Conservation (phyloP, 2,797 vertebrate species). For the Apogon hyalosoma region DNA sequence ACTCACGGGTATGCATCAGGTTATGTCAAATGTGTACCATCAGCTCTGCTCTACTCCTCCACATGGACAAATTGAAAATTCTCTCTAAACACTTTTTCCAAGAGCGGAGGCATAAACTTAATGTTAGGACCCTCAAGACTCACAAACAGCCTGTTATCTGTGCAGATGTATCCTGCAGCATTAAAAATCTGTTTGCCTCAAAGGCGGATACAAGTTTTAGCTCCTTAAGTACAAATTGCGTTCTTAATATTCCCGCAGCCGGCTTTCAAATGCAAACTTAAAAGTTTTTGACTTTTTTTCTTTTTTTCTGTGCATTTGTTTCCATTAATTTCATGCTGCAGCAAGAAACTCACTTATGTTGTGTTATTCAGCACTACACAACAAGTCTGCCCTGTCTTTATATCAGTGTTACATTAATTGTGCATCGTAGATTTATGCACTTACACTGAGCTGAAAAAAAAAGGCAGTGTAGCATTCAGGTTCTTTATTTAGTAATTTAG, state of each 20-base stretch:
- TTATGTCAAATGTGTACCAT: conserved; percentile 30
- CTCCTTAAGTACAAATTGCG: conserved; percentile 4
- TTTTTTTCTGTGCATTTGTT: not conserved
- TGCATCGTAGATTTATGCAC: not conserved
- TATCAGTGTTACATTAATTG: conserved; percentile 1
- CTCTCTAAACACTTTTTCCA: conserved; percentile 64
- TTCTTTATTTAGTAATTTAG: too few species aligned
- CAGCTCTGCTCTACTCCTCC: conserved; percentile 54
- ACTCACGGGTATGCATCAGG: conserved; percentile 37
- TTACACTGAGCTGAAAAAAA: not conserved
- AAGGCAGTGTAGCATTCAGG: too few species aligned
- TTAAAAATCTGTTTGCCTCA: conserved; percentile 3
- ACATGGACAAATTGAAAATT: conserved; percentile 71
- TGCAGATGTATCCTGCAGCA: conserved; percentile 25
- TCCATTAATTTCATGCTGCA: conserved; percentile 1
- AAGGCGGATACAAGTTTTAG: not conserved
- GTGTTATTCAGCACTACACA: conserved; percentile 8
- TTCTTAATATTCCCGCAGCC: not conserved
- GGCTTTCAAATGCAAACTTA: not conserved
- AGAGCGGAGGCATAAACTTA: conserved; percentile 44
- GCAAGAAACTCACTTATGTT: not conserved
- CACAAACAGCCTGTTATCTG: conserved; percentile 44
- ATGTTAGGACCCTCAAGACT: conserved; percentile 31
- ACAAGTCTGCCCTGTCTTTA: not conserved
- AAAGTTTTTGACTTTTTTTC: too few species aligned